Evolutionary conservation across 2,797 vertebrate species (phyloP).

Genomic region (Scolopax rusticola): DNA sequence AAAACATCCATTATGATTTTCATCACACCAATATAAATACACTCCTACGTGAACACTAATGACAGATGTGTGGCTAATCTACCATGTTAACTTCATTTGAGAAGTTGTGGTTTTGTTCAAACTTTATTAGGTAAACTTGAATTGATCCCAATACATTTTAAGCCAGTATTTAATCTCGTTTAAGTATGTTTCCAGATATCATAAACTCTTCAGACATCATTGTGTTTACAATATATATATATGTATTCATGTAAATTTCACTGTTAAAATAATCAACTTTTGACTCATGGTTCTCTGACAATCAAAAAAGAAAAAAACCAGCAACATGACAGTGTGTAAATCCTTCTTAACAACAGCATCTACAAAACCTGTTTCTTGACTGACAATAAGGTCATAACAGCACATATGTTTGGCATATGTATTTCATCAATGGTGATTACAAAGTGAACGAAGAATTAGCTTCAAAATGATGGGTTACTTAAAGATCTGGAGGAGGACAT

Average conservation of each 20-base stretch:
- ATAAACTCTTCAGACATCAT: slow-evolving; percentile 59
- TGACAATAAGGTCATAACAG: slow-evolving; percentile 75
- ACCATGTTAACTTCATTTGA: slow-evolving; percentile 79
- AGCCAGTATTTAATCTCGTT: slow-evolving; percentile 73
- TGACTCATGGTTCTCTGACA: slow-evolving; percentile 57
- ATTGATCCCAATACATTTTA: slow-evolving; percentile 77
- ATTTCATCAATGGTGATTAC: slow-evolving; percentile 76
- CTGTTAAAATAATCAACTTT: slow-evolving; percentile 80
- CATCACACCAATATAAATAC: slow-evolving; percentile 76
- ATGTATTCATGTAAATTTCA: slow-evolving; percentile 67
- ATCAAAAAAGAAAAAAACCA: slow-evolving; percentile 28
- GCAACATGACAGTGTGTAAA: slow-evolving; percentile 74
- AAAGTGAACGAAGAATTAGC: slow-evolving; percentile 72
- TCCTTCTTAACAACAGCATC: slow-evolving; percentile 74
- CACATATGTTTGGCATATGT: slow-evolving; percentile 79
- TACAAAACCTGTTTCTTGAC: slow-evolving; percentile 65
- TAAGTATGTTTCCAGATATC: slow-evolving; percentile 80
- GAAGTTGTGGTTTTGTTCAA: slow-evolving; percentile 82
- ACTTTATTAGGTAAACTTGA: slow-evolving; percentile 81
- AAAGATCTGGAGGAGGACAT: slow-evolving; percentile 60
- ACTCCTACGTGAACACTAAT: slow-evolving; percentile 65
- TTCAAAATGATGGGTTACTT: slow-evolving; percentile 71
- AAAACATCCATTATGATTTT: slow-evolving; percentile 76
- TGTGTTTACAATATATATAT: slow-evolving; percentile 9
- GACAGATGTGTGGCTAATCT: slow-evolving; percentile 81